These are phyloP conservation scores for Apoda limacodes DNA, from an alignment of 2,888 invertebrate species.

Conservation along the genomic window DNA sequence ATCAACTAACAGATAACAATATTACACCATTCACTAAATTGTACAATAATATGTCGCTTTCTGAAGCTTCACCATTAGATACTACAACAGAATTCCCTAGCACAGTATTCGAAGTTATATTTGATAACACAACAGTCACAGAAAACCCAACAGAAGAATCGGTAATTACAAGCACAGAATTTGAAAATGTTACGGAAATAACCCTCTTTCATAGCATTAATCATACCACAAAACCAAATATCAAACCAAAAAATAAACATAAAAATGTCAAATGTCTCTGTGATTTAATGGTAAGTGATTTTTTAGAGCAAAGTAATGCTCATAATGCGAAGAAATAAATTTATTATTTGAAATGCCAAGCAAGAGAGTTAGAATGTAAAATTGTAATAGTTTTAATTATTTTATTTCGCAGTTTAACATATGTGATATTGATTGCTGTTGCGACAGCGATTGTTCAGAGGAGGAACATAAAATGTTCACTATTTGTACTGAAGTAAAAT, in stretches of 20 bases:
- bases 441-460: conserved; percentile 79
- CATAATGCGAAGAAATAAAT: too few relatives aligned
- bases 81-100: conserved; percentile 33
- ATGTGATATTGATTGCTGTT: conserved; percentile 89
- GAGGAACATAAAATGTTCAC: conserved; percentile 72
- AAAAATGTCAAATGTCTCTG: conserved; percentile 35
- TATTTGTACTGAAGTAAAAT: conserved; percentile 51
- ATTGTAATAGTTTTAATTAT: too few relatives aligned
- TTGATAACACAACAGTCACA: conserved; percentile 39
- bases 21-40: conserved; percentile 19
- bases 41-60: conserved; percentile 27
- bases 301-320: too few relatives aligned
- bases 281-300: conserved; percentile 43
- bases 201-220: conserved; percentile 38
- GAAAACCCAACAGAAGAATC: conserved; percentile 45
- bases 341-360: too few relatives aligned
- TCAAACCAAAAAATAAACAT: conserved; percentile 26
- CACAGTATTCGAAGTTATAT: conserved; percentile 40
- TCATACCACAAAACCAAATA: conserved; percentile 26
- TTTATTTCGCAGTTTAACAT: conserved; percentile 70
- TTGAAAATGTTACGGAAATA: conserved; percentile 51
- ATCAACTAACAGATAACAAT: conserved; percentile 23
- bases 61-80: conserved; percentile 23
- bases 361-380: too few relatives aligned
- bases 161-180: conserved; percentile 32